phyloP scores from a whole-genome alignment of 1,140 invertebrate genomes.

The Zaprionus africanus region DNA sequence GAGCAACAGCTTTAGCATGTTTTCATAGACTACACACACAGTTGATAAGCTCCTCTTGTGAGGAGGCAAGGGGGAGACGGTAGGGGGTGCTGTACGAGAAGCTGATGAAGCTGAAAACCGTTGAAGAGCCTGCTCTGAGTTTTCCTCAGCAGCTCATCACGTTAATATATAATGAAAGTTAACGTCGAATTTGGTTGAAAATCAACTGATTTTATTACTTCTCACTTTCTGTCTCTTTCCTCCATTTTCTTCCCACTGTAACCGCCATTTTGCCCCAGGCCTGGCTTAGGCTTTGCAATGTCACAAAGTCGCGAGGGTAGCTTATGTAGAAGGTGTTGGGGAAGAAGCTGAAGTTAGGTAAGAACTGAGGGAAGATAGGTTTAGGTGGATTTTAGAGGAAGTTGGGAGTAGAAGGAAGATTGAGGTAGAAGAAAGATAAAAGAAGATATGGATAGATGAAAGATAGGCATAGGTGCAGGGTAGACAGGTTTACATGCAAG shows the following conservation, averaged over 20 bases:
- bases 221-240: background rate
- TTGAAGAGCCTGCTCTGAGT: background rate
- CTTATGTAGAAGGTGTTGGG: too few relatives aligned
- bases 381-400: too few relatives aligned
- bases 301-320: background rate
- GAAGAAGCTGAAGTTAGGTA: rapidly evolving
- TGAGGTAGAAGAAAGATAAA: background rate
- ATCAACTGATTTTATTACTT: slow-evolving; percentile 2
- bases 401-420: background rate
- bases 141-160: background rate
- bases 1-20: slow-evolving; percentile 1
- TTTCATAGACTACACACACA: slow-evolving; percentile 12
- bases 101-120: background rate
- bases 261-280: background rate
- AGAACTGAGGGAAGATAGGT: background rate
- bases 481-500: background rate
- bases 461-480: background rate
- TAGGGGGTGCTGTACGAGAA: background rate
- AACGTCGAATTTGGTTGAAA: background rate
- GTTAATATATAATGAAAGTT: background rate
- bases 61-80: rapidly evolving
- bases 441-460: background rate
- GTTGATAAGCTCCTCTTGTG: slow-evolving; percentile 14
- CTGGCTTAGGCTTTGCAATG: slow-evolving; percentile 16
- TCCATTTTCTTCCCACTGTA: background rate